Evolutionary conservation across 2,113 vertebrate genomes (phyloP).

Genomic region (Lycocorax pyrrhopterus): DNA sequence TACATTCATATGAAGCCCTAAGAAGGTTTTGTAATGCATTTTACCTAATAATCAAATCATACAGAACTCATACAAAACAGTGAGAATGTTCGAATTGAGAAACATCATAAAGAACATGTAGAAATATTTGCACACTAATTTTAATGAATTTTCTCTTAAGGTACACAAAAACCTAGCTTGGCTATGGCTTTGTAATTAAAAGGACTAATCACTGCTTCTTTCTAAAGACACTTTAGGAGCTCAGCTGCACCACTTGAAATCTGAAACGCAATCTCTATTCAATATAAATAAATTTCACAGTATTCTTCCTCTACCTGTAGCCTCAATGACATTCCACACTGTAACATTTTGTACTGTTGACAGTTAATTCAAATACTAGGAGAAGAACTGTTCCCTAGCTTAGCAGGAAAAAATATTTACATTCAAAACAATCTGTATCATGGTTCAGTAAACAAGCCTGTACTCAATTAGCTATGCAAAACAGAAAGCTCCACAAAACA

Average conservation of each 20-base stretch:
- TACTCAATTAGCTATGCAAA: background rate
- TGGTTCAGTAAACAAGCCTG: background rate
- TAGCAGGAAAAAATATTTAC: background rate
- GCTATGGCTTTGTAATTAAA: background rate
- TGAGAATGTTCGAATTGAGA: background rate
- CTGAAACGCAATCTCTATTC: background rate
- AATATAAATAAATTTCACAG: background rate
- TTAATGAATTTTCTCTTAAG: background rate
- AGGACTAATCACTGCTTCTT: background rate
- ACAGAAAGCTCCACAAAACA: background rate
- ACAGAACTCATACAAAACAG: background rate
- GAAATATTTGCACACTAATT: background rate
- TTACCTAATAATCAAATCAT: constrained; percentile 40
- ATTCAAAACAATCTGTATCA: background rate
- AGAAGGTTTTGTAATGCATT: constrained; percentile 36
- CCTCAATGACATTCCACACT: background rate
- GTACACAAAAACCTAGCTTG: background rate
- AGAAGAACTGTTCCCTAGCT: background rate
- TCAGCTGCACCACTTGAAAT: background rate
- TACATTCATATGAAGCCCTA: constrained; percentile 19
- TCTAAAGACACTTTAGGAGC: background rate
- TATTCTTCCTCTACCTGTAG: background rate
- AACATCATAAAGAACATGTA: background rate
- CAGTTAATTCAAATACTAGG: background rate
- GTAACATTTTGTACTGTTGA: background rate